These are phyloP conservation scores for Paraplagusia blochii DNA, from an alignment of 2,113 vertebrate species.

Conservation along the genomic window DNA sequence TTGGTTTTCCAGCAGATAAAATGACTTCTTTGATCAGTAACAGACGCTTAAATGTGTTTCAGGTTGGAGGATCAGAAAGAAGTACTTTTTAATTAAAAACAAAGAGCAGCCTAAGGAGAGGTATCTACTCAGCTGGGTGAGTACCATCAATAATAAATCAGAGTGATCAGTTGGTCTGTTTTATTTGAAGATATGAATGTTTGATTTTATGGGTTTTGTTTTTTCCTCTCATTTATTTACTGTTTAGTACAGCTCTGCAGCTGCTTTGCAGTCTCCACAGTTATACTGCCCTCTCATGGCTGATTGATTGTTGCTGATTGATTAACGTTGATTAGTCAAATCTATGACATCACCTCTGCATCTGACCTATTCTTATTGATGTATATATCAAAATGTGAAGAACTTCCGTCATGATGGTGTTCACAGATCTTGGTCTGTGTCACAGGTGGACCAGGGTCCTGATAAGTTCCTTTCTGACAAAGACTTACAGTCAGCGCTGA, in stretches of 20 bases:
- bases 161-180: not conserved
- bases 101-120: constrained; percentile 94
- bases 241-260: no score
- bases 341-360: no score
- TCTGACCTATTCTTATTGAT: no score
- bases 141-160: constrained; percentile 2
- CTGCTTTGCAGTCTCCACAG: no score
- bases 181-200: no score
- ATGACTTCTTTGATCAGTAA: not conserved
- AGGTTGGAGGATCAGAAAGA: constrained; percentile 98
- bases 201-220: no score
- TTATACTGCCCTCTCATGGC: no score
- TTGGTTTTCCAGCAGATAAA: not conserved
- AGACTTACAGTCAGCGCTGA: constrained; percentile 92
- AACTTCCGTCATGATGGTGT: not conserved
- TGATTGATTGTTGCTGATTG: no score
- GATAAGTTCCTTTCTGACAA: constrained; percentile 95
- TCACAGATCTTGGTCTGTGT: constrained; percentile 2
- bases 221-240: no score
- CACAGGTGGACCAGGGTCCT: constrained; percentile 93
- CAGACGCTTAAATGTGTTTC: not conserved
- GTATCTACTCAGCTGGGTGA: constrained; percentile 93
- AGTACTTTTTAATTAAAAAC: constrained; percentile 92
- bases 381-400: not conserved
- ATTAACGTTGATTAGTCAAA: no score